These are phyloP conservation scores for Zingel zingel DNA, from an alignment of 2,113 vertebrate genomes.

Conservation along the genomic window DNA sequence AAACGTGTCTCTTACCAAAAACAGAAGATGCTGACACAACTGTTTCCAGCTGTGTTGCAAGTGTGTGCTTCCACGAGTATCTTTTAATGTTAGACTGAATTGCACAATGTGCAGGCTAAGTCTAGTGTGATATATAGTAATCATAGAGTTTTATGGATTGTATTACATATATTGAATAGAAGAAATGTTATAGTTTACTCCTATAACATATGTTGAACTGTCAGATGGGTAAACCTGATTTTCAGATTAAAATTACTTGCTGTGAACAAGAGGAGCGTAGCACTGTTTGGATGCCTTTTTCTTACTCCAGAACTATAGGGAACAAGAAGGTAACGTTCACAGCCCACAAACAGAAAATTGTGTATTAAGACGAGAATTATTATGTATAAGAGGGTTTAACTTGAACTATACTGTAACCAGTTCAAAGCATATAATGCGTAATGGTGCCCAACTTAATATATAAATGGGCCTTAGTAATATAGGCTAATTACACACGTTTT, in stretches of 20 bases:
- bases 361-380: conserved; percentile 11
- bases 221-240: background rate
- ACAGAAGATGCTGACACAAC: conserved; percentile 34
- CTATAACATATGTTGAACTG: conserved; percentile 4
- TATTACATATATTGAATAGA: background rate
- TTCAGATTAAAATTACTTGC: background rate
- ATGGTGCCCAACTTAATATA: background rate
- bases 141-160: conserved; percentile 3
- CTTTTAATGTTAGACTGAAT: conserved; percentile 30
- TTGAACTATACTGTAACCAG: conserved; percentile 5
- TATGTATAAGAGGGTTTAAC: background rate
- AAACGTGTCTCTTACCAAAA: conserved; percentile 11
- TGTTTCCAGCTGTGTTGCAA: conserved; percentile 34
- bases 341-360: background rate
- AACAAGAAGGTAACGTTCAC: background rate
- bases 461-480: background rate
- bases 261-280: background rate
- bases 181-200: background rate
- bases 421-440: background rate
- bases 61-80: conserved; percentile 13
- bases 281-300: background rate
- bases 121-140: conserved; percentile 2
- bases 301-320: background rate
- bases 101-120: conserved; percentile 20
- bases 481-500: background rate